These are phyloP conservation scores for Chunga burmeisteri DNA, from an alignment of 2,113 vertebrate species.

Conservation along the genomic window DNA sequence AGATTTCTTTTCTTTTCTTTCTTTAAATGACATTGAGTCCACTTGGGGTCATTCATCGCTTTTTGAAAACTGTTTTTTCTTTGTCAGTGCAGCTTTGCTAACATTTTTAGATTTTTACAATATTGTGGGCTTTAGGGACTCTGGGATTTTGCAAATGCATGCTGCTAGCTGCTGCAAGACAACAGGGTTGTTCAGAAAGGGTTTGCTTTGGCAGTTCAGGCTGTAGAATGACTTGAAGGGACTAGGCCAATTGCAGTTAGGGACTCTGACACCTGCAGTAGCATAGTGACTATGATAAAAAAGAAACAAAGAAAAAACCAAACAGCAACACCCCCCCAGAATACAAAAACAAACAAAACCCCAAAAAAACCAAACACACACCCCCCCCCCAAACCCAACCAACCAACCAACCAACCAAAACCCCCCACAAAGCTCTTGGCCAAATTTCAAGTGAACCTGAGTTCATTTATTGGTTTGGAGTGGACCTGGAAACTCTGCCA, in stretches of 20 bases:
- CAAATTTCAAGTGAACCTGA: not conserved
- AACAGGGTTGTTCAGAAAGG: not conserved
- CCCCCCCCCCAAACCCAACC: too few relatives aligned
- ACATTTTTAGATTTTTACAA: not conserved
- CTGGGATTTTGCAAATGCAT: not conserved
- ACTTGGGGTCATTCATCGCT: not conserved
- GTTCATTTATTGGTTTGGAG: not conserved
- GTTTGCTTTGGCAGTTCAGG: constrained; percentile 19
- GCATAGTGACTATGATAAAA: not conserved
- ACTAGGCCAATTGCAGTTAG: not conserved
- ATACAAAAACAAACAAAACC: too few relatives aligned
- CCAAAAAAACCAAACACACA: not conserved
- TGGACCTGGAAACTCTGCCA: not conserved
- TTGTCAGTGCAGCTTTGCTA: not conserved
- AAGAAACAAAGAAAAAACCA: not conserved
- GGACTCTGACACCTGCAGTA: not conserved
- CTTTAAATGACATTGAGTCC: not conserved
- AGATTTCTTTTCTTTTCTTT: not conserved
- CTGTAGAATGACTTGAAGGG: not conserved
- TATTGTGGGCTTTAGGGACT: not conserved
- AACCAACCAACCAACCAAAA: too few relatives aligned
- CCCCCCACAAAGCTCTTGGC: not conserved
- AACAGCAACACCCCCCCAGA: rapidly evolving
- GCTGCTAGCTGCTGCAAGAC: not conserved
- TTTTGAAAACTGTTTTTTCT: constrained; percentile 3